Evolutionary conservation across 1,140 invertebrate species (phyloP), one percentile per base, ranked within the genome.

Genomic region (Lepidostoma basale): DNA sequence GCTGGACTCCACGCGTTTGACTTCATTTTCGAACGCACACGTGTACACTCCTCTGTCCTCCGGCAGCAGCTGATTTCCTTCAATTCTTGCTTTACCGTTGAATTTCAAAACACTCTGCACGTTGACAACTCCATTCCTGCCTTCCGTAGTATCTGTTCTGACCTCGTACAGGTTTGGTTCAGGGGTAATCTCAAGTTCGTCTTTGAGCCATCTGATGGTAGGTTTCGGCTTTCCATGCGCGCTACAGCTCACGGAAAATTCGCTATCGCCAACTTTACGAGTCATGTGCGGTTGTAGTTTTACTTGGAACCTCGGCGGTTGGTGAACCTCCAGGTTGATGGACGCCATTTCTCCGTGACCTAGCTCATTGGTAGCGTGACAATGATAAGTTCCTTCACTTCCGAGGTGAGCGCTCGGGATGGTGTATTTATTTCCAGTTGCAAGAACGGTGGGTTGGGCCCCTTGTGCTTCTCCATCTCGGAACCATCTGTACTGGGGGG

Each of bases 221-320:
- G 95, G 94, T 36, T 89, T 86, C 0, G 95, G 95, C 77, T 96
- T 97, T 0, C 93, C 94, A 74, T 91, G 88, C 25, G 93, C 94
- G 63, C 89, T 88, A 75, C 95, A 97, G 0, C 89, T 89, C 1
- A 95, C 87, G 16, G 88, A 87, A 75, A 93, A 94, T 64, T 92
- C 90, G 0, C 86, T 85, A 69, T 95, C 93, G 8, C 90, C 90
- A n/a, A 92, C 89, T 68, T 89, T 87, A 67, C 89, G 88, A 0
- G 90, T 93, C 73, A 92, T 87, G 69, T 93, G 89, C 3, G 92
- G 90, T 74, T 92, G 91, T n/a, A 96, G 81, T 75, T 94, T 92
- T 18, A 88, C 86, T 40, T 92, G 84, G 74, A 97, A 91, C 63
- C 90, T 88, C 0, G 95, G 94, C 0, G 92, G 90, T 75, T 96